Percentiles rank a stretch among this genome's conserved stretches.
Evolutionary conservation across 2,888 invertebrate genomes (phyloP).

Genomic region (Pachydiplax longipennis): DNA sequence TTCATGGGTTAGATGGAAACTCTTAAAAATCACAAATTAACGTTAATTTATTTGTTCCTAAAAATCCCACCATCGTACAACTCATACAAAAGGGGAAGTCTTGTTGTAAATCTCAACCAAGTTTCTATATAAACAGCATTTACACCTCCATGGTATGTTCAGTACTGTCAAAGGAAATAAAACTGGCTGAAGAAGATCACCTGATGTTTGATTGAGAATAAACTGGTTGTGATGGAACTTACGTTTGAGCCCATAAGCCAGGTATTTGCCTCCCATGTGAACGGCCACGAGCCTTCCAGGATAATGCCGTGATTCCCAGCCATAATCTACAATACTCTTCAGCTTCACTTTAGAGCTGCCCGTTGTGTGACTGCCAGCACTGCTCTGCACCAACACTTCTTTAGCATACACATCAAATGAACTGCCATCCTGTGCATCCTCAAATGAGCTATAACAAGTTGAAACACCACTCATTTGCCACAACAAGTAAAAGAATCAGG

Average conservation of each 20-base stretch:
- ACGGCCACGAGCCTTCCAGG: constrained; percentile 87
- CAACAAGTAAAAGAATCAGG: not conserved
- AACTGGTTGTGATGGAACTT: constrained; percentile 51
- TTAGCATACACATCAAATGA: constrained; percentile 30
- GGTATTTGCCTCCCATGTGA: constrained; percentile 82
- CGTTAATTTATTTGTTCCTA: too few species aligned
- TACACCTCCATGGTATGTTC: too few species aligned
- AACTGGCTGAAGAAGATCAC: too few species aligned
- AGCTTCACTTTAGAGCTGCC: constrained; percentile 91
- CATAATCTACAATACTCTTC: constrained; percentile 88
- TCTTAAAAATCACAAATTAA: too few species aligned
- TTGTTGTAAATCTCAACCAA: too few species aligned
- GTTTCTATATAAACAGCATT: too few species aligned
- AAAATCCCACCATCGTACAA: too few species aligned
- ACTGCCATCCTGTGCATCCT: not conserved
- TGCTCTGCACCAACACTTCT: constrained; percentile 19
- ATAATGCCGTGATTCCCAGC: constrained; percentile 90
- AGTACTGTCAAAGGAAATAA: too few species aligned
- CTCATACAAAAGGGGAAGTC: too few species aligned
- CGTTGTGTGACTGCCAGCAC: constrained; percentile 31
- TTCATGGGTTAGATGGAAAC: too few species aligned
- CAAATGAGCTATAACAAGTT: not conserved
- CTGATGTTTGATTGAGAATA: too few species aligned
- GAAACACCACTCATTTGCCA: not conserved
- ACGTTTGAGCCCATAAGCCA: constrained; percentile 94